Evolutionary conservation across 2,888 invertebrate species (phyloP), one percentile per base, ranked within the genome.

Genomic region (Epiblema foenella): DNA sequence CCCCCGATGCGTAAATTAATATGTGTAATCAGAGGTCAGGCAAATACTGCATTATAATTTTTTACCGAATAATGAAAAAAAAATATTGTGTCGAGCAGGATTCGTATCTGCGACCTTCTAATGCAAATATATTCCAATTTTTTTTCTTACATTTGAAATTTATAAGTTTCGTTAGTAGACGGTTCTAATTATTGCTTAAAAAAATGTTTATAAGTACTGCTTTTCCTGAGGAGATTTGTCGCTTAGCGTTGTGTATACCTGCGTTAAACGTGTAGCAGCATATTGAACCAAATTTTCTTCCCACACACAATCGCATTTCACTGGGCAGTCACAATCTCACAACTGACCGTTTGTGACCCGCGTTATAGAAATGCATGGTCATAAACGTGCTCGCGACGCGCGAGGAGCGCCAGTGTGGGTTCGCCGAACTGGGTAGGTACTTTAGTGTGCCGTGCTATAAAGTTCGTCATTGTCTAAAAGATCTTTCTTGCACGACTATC

Each of bases 361-460:
- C 24, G 66, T 57, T 72, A 59, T 58, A 60, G 63, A 66, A 72
- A 63, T 46, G 56, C 37, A 66, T 33, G 33, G 65, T 57, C 51
- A 73, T 77, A 73, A 77, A 79, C 80, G 79, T 78, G 77, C 77
- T 72, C 71, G 75, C 73, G 71, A 70, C 73, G 74, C 67, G 62
- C 69, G 71, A 70, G 74, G 60, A 74, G 72, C 5, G 33, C 5
- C 33, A 59, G 60, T 69, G 74, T 75, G 76, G 74, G 79, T 78
- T 81, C 80, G 79, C 75, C 81, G 79, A 78, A 81, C 77, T 70
- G 75, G 64, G 73, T 69, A 29, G 42, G 76, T 66, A 68, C 77
- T 78, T 77, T 49, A 33, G 81, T 82, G 80, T 80, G 81, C 79
- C 79, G 79, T 24, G 76, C 72, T 63, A 29, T 42, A 59, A n/a